Evolutionary conservation across 2,113 vertebrate genomes (phyloP), one percentile per base, ranked within the genome.

Genomic region (Myrmecophaga tridactyla): DNA sequence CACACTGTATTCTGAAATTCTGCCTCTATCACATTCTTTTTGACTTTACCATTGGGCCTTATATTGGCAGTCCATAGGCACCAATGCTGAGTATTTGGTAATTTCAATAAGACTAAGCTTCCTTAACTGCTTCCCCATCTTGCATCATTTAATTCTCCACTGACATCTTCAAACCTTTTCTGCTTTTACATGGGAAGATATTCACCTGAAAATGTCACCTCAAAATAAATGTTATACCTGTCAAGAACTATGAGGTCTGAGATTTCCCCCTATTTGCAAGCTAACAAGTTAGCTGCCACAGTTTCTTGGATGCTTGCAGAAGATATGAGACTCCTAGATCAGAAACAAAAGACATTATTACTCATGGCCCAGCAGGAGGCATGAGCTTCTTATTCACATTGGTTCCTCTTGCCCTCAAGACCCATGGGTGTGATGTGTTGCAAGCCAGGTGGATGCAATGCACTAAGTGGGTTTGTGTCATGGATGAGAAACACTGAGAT

Each of bases 201-300:
- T 48, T 89, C 69, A 87, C 84, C 70, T 89, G 83, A 60, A 95
- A 93, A 89, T 94, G 92, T 91, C 94, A 89, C 41, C 69, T 84
- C 53, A 60, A 17, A 82, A 84, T 90, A 96, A 96, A 92, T 96
- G 97, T 93, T 94, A 93, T 20, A 84, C 70, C 83, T 95, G 80
- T 92, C 84, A 91, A 93, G 56, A 81, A 70, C 73, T 83, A 76
- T 80, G 67, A 94, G 70, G 56, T 43, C 89, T 63, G 34, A 89
- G 78, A 69, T 86, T 89, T 92, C 91, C 58, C 90, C 70, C 78
- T 83, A 43, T 80, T 93, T 93, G 78, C 86, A 96, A 94, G 73
- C 62, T 92, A 89, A 41, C 65, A 67, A 90, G 46, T 95, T 81
- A 81, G 43, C 86, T 94, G 77, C 90, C 83, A 62, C 9, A 65